Conservation (phyloP, 2,888 invertebrate species). For the Morpho helenor region DNA sequence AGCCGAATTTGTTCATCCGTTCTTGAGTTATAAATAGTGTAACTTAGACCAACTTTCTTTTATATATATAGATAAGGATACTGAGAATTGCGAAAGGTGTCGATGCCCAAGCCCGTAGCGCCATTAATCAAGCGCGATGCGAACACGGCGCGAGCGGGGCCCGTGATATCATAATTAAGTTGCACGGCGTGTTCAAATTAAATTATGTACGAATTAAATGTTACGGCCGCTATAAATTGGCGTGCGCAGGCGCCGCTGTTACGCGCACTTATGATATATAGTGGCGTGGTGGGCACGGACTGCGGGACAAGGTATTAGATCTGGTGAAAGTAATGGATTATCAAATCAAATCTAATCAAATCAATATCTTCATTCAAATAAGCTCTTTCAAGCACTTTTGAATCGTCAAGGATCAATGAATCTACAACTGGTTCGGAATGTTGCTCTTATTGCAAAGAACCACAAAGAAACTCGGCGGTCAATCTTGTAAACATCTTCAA, state of each 20-base stretch:
- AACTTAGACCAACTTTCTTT: too few relatives aligned
- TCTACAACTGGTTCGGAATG: too few relatives aligned
- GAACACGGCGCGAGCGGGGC: conserved; percentile 19
- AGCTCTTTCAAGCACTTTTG: too few relatives aligned
- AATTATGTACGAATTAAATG: conserved; percentile 47
- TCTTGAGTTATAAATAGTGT: too few relatives aligned
- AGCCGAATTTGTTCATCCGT: too few relatives aligned
- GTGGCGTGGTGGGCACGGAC: conserved; percentile 36
- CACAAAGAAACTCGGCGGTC: too few relatives aligned
- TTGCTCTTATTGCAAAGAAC: too few relatives aligned
- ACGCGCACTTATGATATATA: conserved; percentile 44
- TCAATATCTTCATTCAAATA: too few relatives aligned
- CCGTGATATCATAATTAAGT: conserved; percentile 44
- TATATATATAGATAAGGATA: conserved; percentile 30
- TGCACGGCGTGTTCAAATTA: conserved; percentile 43
- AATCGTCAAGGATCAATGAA: too few relatives aligned
- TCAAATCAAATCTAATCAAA: too few relatives aligned
- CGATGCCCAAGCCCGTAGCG: conserved; percentile 10
- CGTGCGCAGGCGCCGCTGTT: conserved; percentile 35
- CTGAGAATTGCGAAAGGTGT: conserved; percentile 10
- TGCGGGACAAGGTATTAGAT: conserved; percentile 5
- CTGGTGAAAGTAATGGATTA: too few relatives aligned
- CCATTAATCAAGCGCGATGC: conserved; percentile 19
- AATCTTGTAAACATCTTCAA: too few relatives aligned
- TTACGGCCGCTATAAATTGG: conserved; percentile 37